phyloP scores from a whole-genome alignment of 2,797 vertebrate species.

The Rhinatrema bivittatum region DNA sequence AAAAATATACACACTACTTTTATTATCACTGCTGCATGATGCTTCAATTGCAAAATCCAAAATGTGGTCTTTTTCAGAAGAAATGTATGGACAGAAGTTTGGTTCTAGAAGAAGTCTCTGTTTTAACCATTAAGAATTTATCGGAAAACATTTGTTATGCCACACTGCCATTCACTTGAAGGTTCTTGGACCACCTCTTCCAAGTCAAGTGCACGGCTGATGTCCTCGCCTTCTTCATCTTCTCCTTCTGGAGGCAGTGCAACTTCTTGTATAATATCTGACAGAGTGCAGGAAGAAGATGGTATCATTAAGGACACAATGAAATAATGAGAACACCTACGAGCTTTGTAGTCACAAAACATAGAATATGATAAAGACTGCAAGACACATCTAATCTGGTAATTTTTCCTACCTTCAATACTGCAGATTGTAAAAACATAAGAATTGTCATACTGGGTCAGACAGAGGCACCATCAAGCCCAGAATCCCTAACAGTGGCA shows the following conservation, averaged over 20 bases:
- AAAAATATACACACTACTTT: constrained; percentile 30
- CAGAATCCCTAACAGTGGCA: too few species aligned
- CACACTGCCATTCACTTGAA: constrained; percentile 78
- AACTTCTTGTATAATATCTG: constrained; percentile 59
- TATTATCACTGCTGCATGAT: constrained; percentile 21
- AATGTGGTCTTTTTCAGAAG: constrained; percentile 8
- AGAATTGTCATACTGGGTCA: too few species aligned
- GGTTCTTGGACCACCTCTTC: constrained; percentile 82
- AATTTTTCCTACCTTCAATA: too few species aligned
- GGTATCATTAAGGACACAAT: too few species aligned
- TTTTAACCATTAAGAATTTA: constrained; percentile 22
- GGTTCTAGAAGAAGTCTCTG: constrained; percentile 6
- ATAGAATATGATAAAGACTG: too few species aligned
- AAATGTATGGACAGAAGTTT: background rate
- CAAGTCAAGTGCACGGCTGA: constrained; percentile 72
- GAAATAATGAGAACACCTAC: background rate
- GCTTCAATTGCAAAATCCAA: constrained; percentile 21
- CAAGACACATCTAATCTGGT: too few species aligned
- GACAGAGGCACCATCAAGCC: too few species aligned
- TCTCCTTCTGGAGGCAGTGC: constrained; percentile 57
- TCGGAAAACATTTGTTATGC: constrained; percentile 76
- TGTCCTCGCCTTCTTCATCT: constrained; percentile 59
- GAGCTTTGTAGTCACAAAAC: too few species aligned
- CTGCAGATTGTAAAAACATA: too few species aligned
- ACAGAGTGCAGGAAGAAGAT: background rate